Evolutionary conservation across 2,113 vertebrate genomes (phyloP).

Genomic region (Erinaceus europaeus): DNA sequence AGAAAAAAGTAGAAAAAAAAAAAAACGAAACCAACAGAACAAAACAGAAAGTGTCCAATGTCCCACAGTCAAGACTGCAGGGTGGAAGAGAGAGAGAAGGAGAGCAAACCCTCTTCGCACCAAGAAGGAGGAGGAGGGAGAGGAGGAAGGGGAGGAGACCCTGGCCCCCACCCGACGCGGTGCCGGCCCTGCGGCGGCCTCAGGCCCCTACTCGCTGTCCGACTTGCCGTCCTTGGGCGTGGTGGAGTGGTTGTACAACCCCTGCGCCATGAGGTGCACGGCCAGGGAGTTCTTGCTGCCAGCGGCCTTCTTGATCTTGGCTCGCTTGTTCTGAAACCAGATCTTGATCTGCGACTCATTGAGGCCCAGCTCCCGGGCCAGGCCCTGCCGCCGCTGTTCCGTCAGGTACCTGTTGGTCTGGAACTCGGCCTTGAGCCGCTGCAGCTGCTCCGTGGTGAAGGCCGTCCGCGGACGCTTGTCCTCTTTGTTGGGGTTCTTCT

Average conservation of each 20-base stretch:
- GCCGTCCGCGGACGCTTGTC: constrained; percentile 94
- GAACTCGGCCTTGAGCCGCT: constrained; percentile 93
- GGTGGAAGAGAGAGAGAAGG: constrained; percentile 82
- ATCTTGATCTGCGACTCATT: constrained; percentile 97
- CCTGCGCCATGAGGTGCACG: constrained; percentile 94
- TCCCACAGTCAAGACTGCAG: constrained; percentile 84
- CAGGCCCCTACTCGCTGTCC: constrained; percentile 91
- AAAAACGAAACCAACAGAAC: constrained; percentile 69
- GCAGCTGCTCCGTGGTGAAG: constrained; percentile 94
- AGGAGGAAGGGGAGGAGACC: not conserved
- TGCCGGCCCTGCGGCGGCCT: too few relatives aligned
- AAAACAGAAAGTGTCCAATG: constrained; percentile 82
- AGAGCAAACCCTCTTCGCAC: constrained; percentile 76
- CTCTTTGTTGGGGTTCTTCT: constrained; percentile 93
- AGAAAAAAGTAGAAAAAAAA: constrained; percentile 46
- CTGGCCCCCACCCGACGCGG: too few relatives aligned
- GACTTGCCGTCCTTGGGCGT: constrained; percentile 94
- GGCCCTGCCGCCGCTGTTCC: constrained; percentile 91
- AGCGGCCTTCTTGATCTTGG: constrained; percentile 94
- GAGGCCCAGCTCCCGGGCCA: constrained; percentile 92
- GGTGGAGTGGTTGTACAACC: constrained; percentile 94
- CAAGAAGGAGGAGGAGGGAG: constrained; percentile 66
- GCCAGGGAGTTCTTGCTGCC: constrained; percentile 91
- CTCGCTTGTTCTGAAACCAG: constrained; percentile 96
- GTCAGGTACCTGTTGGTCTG: constrained; percentile 94